Evolutionary conservation across 1,140 invertebrate genomes (phyloP).

Genomic region (Eufriesea mexicana): DNA sequence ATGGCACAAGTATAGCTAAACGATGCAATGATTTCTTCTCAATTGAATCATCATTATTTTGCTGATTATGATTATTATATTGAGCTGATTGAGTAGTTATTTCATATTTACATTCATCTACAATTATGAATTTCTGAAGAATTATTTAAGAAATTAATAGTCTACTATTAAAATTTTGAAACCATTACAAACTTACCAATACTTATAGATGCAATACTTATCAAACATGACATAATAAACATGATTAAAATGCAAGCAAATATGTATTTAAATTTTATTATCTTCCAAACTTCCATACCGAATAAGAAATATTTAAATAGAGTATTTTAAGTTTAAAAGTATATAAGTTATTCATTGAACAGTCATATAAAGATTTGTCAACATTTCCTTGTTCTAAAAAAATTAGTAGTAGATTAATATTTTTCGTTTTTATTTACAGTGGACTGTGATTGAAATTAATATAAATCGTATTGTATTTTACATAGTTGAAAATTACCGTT

Average conservation of each 20-base stretch:
- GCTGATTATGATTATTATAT: conserved; percentile 45
- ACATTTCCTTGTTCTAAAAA: conserved; percentile 4
- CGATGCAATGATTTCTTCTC: conserved; percentile 76
- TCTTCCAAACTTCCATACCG: conserved; percentile 69
- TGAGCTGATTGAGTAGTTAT: conserved; percentile 50
- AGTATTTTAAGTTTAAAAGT: conserved; percentile 13
- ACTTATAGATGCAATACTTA: conserved; percentile 76
- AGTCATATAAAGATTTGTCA: not conserved
- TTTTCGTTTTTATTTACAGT: not conserved
- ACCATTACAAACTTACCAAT: conserved; percentile 71
- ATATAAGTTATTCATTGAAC: conserved; percentile 14
- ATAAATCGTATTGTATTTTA: not conserved
- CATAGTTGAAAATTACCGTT: conserved; percentile 5
- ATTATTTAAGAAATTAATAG: not conserved
- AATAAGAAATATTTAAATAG: conserved; percentile 13
- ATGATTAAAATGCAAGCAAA: conserved; percentile 77
- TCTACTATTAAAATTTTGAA: not conserved
- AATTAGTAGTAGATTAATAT: not conserved
- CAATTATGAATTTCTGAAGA: conserved; percentile 52
- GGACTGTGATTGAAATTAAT: not conserved
- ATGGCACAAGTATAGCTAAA: conserved; percentile 95
- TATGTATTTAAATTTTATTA: conserved; percentile 76
- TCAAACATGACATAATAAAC: conserved; percentile 77
- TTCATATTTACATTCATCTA: conserved; percentile 78
- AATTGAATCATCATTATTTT: conserved; percentile 42